Base-by-base conservation (phyloP, 2,888 invertebrate species). In the Neria commutata region DNA sequence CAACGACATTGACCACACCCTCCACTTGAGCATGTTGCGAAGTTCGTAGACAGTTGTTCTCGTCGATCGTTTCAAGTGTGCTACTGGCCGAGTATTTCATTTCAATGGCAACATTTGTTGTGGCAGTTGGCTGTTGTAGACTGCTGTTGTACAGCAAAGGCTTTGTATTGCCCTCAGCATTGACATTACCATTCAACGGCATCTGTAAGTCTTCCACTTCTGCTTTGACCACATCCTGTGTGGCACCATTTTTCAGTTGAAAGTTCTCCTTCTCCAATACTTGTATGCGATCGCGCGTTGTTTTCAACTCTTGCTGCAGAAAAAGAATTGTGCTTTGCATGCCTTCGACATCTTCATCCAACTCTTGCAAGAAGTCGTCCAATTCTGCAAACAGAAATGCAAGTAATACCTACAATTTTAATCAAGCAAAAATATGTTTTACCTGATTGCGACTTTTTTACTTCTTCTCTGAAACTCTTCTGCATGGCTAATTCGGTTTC, bases 291-390 rank as follows among this genome's bases (percentile, higher is more conserved):
- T 92, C 91, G 70, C 91, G 89, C 11, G 92, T 86, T 71, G 94
- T 92, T 60, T 94, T 89, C 61, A 98, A 83, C 83, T 98, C 95
- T 80, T 95, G 94, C 77, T 98, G 97, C 61, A 98, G 85, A 83
- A 92, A 92, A 81, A 94, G 87, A 76, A 98, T 96, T 63, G 97
- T 97, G 78, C 95, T 94, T 85, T 98, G 98, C 95, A 98, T 95
- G 21, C 97, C 97, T 83, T 98, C 98, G 37, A 97, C 93, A 80
- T 98, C 97, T 81, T 97, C 97, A 76, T 98, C 98, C 64, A 98
- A 83, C 80, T 98, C 98, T 81, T 95, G 92, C 49, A 98, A 86
- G 80, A 97, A 93, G 78, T 96, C 95, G 77, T 98, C 98, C 73
- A 97, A 83, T 83, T 98, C 98, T 54, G 23, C 17, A 3, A 53